phyloP scores from a whole-genome alignment of 2,888 invertebrate genomes.

The Scaeva pyrastri region DNA sequence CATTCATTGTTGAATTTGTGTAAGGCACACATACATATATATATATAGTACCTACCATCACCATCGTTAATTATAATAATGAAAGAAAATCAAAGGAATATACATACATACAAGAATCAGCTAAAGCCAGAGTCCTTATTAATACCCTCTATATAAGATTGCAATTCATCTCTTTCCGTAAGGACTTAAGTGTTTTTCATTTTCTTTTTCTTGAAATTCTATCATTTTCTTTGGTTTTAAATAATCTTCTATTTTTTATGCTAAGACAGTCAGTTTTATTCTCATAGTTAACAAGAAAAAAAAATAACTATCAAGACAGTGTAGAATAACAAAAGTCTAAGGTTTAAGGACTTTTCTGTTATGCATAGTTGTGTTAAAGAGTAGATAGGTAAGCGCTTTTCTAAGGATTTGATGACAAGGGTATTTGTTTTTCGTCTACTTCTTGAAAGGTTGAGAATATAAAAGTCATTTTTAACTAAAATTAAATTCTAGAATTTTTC shows the following conservation, averaged over 20 bases:
- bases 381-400: too few relatives aligned
- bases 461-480: too few relatives aligned
- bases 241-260: not conserved
- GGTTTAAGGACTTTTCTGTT: not conserved
- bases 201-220: not conserved
- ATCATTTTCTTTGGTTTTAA: conserved; percentile 14
- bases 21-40: not conserved
- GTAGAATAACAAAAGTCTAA: not conserved
- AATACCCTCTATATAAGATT: conserved; percentile 1
- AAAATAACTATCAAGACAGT: not conserved
- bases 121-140: not conserved
- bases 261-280: not conserved
- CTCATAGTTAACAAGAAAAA: not conserved
- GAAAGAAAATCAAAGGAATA: conserved; percentile 18
- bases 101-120: not conserved
- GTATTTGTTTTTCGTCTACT: too few relatives aligned
- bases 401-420: too few relatives aligned
- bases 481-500: too few relatives aligned
- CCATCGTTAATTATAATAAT: conserved; percentile 25
- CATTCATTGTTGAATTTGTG: conserved; percentile 1
- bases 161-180: conserved; percentile 11
- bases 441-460: too few relatives aligned
- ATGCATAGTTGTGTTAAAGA: not conserved
- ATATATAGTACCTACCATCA: not conserved
- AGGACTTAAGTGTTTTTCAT: not conserved